Percentiles rank a stretch among this genome's conserved stretches.
Conservation (phyloP, 2,888 invertebrate species). For the Toxonevra muliebris region DNA sequence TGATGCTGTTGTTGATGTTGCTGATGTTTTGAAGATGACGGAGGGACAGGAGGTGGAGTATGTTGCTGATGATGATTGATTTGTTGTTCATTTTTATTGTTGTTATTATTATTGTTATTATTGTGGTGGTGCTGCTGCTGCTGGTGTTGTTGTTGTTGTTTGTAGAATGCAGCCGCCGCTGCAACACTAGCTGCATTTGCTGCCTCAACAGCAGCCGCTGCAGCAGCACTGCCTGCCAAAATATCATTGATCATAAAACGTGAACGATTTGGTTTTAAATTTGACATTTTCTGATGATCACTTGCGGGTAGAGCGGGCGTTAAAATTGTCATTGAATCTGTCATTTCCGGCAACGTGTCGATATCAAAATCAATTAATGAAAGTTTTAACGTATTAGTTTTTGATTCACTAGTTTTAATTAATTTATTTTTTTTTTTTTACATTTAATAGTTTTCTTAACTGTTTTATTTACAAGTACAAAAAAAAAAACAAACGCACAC, state of each 20-base stretch:
- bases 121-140: conserved; percentile 40
- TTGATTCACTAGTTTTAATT: background rate
- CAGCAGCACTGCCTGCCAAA: conserved; percentile 57
- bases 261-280: conserved; percentile 59
- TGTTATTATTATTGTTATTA: conserved; percentile 41
- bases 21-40: conserved; percentile 33
- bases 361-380: background rate
- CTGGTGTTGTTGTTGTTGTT: conserved; percentile 52
- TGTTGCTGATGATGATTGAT: conserved; percentile 27
- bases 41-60: conserved; percentile 29
- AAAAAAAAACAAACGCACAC: conserved; percentile 24
- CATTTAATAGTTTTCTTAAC: no score
- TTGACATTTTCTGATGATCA: conserved; percentile 50
- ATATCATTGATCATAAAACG: conserved; percentile 62
- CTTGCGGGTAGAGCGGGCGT: conserved; percentile 51
- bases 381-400: background rate
- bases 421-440: conserved; percentile 17
- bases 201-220: conserved; percentile 50
- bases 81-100: conserved; percentile 31
- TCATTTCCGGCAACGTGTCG: conserved; percentile 49
- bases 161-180: conserved; percentile 52
- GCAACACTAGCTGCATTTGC: conserved; percentile 48
- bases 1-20: conserved; percentile 37
- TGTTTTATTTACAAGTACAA: conserved; percentile 30
- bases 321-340: conserved; percentile 62